Base-by-base conservation (phyloP, 2,113 vertebrate species). In the Melanerpes aurifrons region DNA sequence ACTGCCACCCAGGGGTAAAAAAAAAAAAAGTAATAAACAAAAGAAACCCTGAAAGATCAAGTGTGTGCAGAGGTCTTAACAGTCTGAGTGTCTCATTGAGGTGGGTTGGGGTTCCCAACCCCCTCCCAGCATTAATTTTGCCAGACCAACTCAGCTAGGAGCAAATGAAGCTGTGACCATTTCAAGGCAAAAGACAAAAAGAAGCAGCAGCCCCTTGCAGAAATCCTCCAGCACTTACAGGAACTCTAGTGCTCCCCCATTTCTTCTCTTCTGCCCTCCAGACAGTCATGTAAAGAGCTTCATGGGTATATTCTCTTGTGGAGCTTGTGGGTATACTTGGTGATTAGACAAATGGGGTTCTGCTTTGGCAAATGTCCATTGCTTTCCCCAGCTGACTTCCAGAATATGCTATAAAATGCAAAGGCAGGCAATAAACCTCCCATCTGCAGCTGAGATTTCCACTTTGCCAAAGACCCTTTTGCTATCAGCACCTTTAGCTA, bases 291-390 rank as follows among this genome's bases (percentile, higher is more conserved):
- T 62, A 82, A 87, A 96, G 70, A 93, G 86, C 63, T 96, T 78
- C 94, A 90, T 0, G 35, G 66, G 68, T 82, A 70, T 94, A 95
- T 93, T 95, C 94, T 94, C 94, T 81, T 83, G 93, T 6, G 21
- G 86, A 96, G 70, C 90, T 95, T 95, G 91, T 94, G 93, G 93
- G 93, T 94, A 96, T 96, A 92, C 82, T 95, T 95, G 95, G 91
- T 96, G 95, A 96, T 93, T 96, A 96, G 87, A 95, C 93, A 95
- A 96, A 95, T 94, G 93, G 96, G 94, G 94, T 76, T 95, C 94
- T 94, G 80, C 83, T 81, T 93, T 96, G 93, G 94, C 96, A 96
- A 96, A 94, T 94, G 86, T 94, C 95, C 96, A 95, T 95, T 72
- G 76, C 87, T 94, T 96, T 95, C 95, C 95, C 90, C 95, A 95